Conservation (phyloP, 2,113 vertebrate species). For the Turnix velox region DNA sequence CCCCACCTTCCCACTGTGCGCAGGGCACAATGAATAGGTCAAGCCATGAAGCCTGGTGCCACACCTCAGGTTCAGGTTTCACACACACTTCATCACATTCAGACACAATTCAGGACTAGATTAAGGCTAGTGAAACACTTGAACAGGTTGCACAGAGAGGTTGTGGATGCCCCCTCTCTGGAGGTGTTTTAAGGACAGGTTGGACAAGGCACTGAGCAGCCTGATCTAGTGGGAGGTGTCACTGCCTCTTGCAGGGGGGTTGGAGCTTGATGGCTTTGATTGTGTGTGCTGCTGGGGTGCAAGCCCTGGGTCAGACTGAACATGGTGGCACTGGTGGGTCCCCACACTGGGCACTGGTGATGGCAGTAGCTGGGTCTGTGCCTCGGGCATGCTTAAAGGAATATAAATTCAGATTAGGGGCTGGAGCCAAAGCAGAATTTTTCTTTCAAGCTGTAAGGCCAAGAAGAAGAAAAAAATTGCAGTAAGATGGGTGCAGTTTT, state of each 20-base stretch:
- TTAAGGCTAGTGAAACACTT: too few species aligned
- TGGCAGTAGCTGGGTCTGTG: fast-evolving
- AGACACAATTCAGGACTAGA: not conserved
- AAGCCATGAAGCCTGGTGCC: not conserved
- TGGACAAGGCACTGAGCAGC: too few species aligned
- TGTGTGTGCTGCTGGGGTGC: not conserved
- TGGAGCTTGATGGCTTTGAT: not conserved
- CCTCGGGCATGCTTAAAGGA: not conserved
- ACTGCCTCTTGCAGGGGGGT: too few species aligned
- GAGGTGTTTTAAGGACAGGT: too few species aligned
- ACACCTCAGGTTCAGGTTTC: not conserved
- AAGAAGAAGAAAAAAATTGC: not conserved
- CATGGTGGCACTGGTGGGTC: fast-evolving
- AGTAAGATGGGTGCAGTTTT: not conserved
- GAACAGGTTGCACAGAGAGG: too few species aligned
- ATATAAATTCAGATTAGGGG: not conserved
- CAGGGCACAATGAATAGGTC: fast-evolving
- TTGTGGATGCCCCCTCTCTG: too few species aligned
- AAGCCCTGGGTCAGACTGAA: fast-evolving
- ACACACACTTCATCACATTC: fast-evolving
- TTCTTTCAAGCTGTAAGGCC: not conserved
- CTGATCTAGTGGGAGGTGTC: too few species aligned
- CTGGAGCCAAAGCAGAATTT: not conserved
- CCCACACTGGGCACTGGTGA: fast-evolving
- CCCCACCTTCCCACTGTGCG: fast-evolving